phyloP scores from a whole-genome alignment of 2,113 vertebrate species.

The Chloroceryle aenea region DNA sequence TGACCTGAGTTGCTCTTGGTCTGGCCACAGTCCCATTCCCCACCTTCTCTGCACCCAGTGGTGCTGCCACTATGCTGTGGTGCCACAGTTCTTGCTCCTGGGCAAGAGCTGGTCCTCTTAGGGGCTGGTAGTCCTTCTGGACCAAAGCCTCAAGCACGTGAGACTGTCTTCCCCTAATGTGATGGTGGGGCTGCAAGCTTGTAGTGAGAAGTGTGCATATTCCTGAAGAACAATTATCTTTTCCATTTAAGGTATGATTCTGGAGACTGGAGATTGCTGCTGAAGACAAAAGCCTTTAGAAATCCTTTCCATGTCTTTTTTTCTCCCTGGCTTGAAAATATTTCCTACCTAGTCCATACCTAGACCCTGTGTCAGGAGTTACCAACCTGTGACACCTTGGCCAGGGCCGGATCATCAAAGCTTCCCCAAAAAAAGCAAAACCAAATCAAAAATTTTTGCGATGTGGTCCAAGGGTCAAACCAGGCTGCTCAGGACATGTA shows the following conservation, averaged over 20 bases:
- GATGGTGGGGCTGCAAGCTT: not conserved
- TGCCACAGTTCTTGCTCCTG: not conserved
- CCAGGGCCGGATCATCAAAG: not conserved
- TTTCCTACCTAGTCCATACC: not conserved
- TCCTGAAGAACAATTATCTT: not conserved
- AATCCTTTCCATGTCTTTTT: not conserved
- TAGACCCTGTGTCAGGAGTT: rapidly evolving
- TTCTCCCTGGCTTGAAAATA: not conserved
- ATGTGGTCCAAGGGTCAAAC: not conserved
- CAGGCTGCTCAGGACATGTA: not conserved
- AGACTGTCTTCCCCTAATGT: not conserved
- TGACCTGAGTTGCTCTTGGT: not conserved
- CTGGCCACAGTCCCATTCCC: not conserved
- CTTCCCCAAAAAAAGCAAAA: not conserved
- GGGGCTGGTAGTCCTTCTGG: not conserved
- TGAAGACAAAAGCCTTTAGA: not conserved
- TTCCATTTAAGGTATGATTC: not conserved
- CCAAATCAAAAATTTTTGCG: not conserved
- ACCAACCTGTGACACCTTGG: not conserved
- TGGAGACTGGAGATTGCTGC: not conserved
- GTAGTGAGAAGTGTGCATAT: not conserved
- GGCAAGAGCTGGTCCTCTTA: rapidly evolving
- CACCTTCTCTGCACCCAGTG: rapidly evolving
- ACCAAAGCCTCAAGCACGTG: rapidly evolving
- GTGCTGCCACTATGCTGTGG: not conserved